A percentile compares a stretch with the other conserved stretches of the same genome.
phyloP scores from a whole-genome alignment of 37 sponge, comb jelly and placozoan species.

The Hexactinellida sp. region DNA sequence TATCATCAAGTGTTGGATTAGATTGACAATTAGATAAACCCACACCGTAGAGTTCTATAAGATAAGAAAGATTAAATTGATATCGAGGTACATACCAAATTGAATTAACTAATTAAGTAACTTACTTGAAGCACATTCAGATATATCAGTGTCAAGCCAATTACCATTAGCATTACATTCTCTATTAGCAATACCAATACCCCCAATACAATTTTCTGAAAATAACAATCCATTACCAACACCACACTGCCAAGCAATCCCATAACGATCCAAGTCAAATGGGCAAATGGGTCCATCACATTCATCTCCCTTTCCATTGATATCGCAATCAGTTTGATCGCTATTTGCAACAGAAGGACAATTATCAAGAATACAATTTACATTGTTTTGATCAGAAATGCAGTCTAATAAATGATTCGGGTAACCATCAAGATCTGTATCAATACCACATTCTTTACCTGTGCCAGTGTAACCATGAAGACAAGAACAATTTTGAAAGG shows the following conservation, averaged over 20 bases:
- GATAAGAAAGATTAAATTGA: not conserved
- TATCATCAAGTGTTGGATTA: not conserved
- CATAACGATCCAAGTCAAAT: not conserved
- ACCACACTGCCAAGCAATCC: not conserved
- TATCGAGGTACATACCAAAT: not conserved
- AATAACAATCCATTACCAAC: not conserved
- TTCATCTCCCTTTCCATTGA: not conserved
- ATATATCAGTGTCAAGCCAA: not conserved
- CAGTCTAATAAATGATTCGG: not conserved
- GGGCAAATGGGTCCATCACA: not conserved
- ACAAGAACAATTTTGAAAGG: not conserved
- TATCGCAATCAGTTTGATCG: not conserved
- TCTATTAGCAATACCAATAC: not conserved
- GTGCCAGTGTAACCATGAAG: not conserved
- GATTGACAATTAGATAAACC: not conserved
- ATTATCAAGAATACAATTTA: not conserved
- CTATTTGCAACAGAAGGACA: not conserved
- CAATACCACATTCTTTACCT: slow-evolving; percentile 7
- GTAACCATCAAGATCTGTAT: not conserved
- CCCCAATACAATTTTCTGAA: not conserved
- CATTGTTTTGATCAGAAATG: not conserved
- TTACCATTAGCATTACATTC: not conserved
- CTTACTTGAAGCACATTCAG: slow-evolving; percentile 8
- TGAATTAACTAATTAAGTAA: not conserved
- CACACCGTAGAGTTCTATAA: not conserved